Evolutionary conservation across 2,113 vertebrate species (phyloP), one percentile per base, ranked within the genome.

Genomic region (Strigops habroptila): DNA sequence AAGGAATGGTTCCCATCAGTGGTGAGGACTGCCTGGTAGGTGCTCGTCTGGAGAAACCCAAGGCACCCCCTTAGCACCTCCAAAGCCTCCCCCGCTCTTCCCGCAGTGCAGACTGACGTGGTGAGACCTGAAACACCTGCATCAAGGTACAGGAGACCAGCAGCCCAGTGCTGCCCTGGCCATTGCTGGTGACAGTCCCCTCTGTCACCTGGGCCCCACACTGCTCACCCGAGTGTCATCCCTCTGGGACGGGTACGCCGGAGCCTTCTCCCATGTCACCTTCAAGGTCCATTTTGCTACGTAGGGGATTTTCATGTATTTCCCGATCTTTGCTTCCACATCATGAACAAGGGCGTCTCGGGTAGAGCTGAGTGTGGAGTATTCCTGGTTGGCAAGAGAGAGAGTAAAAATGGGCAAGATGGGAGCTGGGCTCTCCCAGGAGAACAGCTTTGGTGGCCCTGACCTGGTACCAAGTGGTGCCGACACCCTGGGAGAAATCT

Each of bases 281-380:
- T 98, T 98, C 77, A 98, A 93, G 18, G 97, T 98, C 98, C 98
- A 98, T 71, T 88, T 98, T 75, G 98, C 98, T 68, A 22, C 27
- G 3, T 97, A 98, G 30, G 71, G 17, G 6, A 28, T 76, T 37
- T 90, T 57, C 63, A 95, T 17, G 31, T 97, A 97, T 21, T 77
- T 97, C 41, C 48, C 23, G 79, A 98, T 97, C 94, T 92, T 97
- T 49, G 63, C 67, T 86, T 98, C 97, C 52, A 98, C 96, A 1
- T 96, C 71, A 35, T 2, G 68, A 52, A 98, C 44, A 30, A 96
- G 1, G 0, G 28, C 8, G 9, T 87, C n/a, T 62, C 1, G 17
- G 17, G 71, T 63, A 44, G 80, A 64, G 41, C 60, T 81, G 37
- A 95, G 86, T 3, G 96, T 98, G 52, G 88, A 82, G 41, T 97